These are phyloP conservation scores for Globia sparganii DNA, from an alignment of 2,888 invertebrate genomes.

Conservation along the genomic window DNA sequence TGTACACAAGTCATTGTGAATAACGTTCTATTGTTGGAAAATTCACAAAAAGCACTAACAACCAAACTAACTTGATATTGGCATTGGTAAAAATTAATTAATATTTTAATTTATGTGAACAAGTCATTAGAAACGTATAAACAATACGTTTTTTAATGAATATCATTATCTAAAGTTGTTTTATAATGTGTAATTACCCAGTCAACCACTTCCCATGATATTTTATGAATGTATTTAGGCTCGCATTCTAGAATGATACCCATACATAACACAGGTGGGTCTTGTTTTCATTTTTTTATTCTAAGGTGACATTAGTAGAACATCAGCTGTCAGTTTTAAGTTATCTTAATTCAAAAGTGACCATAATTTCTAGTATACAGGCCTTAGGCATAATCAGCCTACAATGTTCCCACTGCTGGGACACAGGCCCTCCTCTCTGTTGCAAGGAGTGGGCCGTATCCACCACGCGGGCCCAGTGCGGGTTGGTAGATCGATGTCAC, in stretches of 20 bases:
- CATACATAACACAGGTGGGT: background rate
- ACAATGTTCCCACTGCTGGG: too few relatives aligned
- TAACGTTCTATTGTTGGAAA: conserved; percentile 8
- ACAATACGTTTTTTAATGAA: background rate
- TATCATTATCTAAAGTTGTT: background rate
- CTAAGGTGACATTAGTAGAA: background rate
- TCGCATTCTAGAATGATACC: background rate
- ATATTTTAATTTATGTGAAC: conserved; percentile 16
- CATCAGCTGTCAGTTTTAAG: background rate
- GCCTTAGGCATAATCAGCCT: background rate
- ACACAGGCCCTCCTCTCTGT: too few relatives aligned
- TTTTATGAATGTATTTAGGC: background rate
- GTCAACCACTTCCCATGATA: background rate
- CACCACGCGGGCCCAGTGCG: too few relatives aligned
- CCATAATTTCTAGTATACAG: background rate
- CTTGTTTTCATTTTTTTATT: background rate
- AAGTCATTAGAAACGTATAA: conserved; percentile 4
- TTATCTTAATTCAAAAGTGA: background rate
- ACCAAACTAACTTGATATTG: conserved; percentile 9
- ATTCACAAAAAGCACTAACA: conserved; percentile 2
- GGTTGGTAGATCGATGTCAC: too few relatives aligned
- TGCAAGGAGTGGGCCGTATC: too few relatives aligned
- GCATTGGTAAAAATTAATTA: conserved; percentile 10
- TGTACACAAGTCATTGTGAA: conserved; percentile 16
- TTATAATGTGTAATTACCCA: conserved; percentile 4